Percentiles rank a stretch among this genome's conserved stretches.
Conservation (phyloP, 1,140 invertebrate species). For the Temnothorax longispinosus region DNA sequence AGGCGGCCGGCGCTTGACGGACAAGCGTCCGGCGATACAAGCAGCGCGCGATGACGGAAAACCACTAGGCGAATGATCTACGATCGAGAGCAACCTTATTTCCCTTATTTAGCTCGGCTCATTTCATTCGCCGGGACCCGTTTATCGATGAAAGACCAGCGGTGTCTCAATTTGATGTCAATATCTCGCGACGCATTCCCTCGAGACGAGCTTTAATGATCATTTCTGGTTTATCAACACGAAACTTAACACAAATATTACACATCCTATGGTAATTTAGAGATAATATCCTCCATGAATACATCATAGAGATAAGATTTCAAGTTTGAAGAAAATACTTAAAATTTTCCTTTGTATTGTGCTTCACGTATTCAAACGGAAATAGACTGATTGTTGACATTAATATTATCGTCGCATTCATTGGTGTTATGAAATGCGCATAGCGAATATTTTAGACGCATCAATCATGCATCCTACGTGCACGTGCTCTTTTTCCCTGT, state of each 20-base stretch:
- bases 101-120: conserved; percentile 2
- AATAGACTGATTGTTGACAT: neutral
- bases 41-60: conserved; percentile 38
- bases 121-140: neutral
- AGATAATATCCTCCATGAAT: neutral
- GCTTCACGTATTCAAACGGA: neutral
- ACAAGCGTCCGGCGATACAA: neutral
- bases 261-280: neutral
- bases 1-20: conserved; percentile 25
- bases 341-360: neutral
- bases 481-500: conserved; percentile 16
- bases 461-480: neutral
- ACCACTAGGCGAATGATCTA: conserved; percentile 23
- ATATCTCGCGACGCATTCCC: neutral
- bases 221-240: neutral
- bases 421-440: conserved; percentile 15
- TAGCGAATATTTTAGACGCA: neutral
- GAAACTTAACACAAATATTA: neutral
- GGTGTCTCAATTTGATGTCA: neutral
- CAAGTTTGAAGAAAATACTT: neutral
- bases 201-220: neutral
- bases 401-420: conserved; percentile 7
- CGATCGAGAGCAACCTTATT: conserved; percentile 7
- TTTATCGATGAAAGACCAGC: neutral
- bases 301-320: neutral